Conservation (phyloP, 2,113 vertebrate species). For the Apteryx mantelli region DNA sequence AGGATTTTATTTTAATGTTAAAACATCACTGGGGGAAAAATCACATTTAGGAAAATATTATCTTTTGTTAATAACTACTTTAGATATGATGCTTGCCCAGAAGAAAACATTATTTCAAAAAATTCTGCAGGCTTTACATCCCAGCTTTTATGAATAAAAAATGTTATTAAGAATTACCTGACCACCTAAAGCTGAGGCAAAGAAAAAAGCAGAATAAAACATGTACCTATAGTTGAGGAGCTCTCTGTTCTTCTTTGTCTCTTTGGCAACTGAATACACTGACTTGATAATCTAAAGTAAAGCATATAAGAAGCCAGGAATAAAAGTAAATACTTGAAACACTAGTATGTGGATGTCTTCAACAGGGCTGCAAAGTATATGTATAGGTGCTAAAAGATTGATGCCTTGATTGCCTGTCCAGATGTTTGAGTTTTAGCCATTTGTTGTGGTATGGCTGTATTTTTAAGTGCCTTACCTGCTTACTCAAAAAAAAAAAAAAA, state of each 20-base stretch:
- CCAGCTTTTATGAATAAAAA: neutral
- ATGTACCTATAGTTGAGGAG: neutral
- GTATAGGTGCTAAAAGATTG: neutral
- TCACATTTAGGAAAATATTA: neutral
- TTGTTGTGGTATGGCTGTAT: neutral
- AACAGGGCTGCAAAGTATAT: neutral
- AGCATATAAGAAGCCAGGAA: neutral
- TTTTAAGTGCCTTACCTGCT: neutral
- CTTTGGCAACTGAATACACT: rapidly evolving
- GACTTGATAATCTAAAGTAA: neutral
- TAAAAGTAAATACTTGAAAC: neutral
- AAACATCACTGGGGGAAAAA: neutral
- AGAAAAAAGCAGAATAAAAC: neutral
- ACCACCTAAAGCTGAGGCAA: neutral
- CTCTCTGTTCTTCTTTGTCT: neutral
- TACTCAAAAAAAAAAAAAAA: neutral
- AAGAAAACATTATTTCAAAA: neutral
- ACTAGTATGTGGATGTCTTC: neutral
- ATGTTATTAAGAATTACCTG: neutral
- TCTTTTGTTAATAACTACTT: neutral
- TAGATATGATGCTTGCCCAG: neutral
- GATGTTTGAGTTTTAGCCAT: neutral
- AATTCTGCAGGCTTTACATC: neutral
- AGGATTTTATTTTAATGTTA: neutral
- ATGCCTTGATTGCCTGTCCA: neutral